A percentile compares a stretch with the other conserved stretches of the same genome.
Conservation (phyloP, 2,888 invertebrate genomes). For the Stenoptilia bipunctidactyla region DNA sequence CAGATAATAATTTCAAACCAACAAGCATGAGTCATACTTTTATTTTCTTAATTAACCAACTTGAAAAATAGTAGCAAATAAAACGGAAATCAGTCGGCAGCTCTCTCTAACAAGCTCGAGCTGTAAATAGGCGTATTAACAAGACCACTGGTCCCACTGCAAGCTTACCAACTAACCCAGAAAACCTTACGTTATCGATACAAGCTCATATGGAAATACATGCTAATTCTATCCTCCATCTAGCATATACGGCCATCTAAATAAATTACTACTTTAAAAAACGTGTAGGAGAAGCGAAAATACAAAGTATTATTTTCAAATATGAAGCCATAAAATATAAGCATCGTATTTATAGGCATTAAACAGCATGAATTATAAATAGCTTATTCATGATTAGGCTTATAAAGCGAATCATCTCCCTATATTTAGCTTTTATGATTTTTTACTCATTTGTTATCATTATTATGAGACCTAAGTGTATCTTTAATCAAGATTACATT, state of each 20-base stretch:
- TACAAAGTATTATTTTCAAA: background rate
- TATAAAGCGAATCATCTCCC: too few species aligned
- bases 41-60: too few species aligned
- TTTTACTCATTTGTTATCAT: too few species aligned
- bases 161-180: slow-evolving; percentile 43
- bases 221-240: slow-evolving; percentile 17
- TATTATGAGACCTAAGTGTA: background rate
- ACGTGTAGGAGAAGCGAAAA: too few species aligned
- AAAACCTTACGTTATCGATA: slow-evolving; percentile 31
- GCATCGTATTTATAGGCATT: background rate
- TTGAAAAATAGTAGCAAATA: too few species aligned
- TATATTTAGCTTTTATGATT: background rate
- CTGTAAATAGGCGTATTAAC: slow-evolving; percentile 38
- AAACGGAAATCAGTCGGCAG: too few species aligned
- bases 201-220: slow-evolving; percentile 27
- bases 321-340: background rate
- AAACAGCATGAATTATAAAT: background rate
- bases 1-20: too few species aligned
- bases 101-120: slow-evolving; percentile 9
- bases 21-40: too few species aligned
- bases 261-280: background rate
- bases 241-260: background rate
- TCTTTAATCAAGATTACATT: background rate
- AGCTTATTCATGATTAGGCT: too few species aligned
- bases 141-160: slow-evolving; percentile 19